Evolutionary conservation across 2,797 vertebrate species (phyloP), one percentile per base, ranked within the genome.

Genomic region (Tarsius wallacei): DNA sequence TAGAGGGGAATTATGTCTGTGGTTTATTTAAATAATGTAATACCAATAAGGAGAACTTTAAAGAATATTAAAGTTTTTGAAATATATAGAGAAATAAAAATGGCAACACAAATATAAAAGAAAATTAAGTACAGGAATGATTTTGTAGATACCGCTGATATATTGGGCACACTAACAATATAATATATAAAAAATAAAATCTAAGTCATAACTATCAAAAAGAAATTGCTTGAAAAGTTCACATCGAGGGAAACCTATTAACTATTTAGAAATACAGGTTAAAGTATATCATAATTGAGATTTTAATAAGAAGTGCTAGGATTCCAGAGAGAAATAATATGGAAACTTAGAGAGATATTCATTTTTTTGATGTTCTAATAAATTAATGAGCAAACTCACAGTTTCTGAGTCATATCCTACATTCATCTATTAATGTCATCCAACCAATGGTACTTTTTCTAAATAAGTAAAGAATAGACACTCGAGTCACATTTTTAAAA

Each of bases 21-120:
- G 95, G 95, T 96, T 98, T 97, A 98, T 98, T 98, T 97, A 98
- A 98, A 98, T 98, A 98, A 98, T 96, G 86, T 97, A 97, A 98
- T 93, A 97, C 92, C 96, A 98, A 93, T 97, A 97, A 95, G 82
- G 96, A 57, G 61, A 95, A 97, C 86, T 97, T 98, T 97, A 98
- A 98, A 96, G 95, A 94, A 97, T 97, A 97, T 95, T 96, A 97
- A 88, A 93, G 74, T 70, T 81, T 95, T 97, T 96, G 96, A 98
- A 97, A 97, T 98, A 97, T 97, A 96, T 33, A 78, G 88, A 97
- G 97, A 97, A 97, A 98, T 97, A 97, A 98, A 98, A 98, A 97
- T 96, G 97, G 94, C 97, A 98, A 97, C 95, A 97, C 96, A 98
- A 97, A 98, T 97, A 97, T 96, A 97, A 97, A 97, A 97, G 96